Percentiles rank a stretch among this genome's conserved stretches.
These are phyloP conservation scores for Elanus axillaris DNA, from an alignment of 2,113 vertebrate genomes.

Conservation along the genomic window DNA sequence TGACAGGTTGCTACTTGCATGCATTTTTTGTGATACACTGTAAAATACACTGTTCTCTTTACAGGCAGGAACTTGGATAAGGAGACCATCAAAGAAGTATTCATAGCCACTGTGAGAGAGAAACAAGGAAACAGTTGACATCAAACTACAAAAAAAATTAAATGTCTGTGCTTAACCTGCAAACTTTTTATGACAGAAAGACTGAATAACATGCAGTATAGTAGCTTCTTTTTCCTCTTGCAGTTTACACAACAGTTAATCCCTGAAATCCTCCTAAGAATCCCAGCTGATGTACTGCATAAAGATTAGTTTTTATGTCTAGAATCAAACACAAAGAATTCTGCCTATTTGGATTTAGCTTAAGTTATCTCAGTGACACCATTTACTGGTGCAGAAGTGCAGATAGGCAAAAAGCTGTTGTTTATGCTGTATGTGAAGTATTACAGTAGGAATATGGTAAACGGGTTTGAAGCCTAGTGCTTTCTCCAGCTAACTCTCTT, in stretches of 20 bases:
- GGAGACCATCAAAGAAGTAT: constrained; percentile 81
- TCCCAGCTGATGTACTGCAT: background rate
- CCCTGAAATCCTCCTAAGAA: background rate
- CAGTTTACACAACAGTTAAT: background rate
- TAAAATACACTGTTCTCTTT: constrained; percentile 28
- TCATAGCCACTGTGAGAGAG: constrained; percentile 72
- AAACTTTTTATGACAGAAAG: background rate
- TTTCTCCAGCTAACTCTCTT: background rate
- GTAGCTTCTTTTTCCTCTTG: background rate
- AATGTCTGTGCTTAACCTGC: background rate
- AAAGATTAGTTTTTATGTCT: background rate
- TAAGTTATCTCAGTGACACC: background rate
- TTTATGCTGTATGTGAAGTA: background rate
- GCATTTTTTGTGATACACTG: background rate
- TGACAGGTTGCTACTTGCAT: background rate
- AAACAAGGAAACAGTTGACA: constrained; percentile 34
- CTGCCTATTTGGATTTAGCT: background rate
- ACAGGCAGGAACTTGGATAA: constrained; percentile 91
- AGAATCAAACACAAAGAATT: background rate
- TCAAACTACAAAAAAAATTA: background rate
- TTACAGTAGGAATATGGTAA: background rate
- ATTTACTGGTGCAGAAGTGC: background rate
- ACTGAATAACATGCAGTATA: background rate
- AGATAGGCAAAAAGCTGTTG: background rate
- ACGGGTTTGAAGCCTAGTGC: background rate